Percentiles rank a stretch among this genome's conserved stretches.
Evolutionary conservation across 2,888 invertebrate species (phyloP).

Genomic region (Phania funesta): DNA sequence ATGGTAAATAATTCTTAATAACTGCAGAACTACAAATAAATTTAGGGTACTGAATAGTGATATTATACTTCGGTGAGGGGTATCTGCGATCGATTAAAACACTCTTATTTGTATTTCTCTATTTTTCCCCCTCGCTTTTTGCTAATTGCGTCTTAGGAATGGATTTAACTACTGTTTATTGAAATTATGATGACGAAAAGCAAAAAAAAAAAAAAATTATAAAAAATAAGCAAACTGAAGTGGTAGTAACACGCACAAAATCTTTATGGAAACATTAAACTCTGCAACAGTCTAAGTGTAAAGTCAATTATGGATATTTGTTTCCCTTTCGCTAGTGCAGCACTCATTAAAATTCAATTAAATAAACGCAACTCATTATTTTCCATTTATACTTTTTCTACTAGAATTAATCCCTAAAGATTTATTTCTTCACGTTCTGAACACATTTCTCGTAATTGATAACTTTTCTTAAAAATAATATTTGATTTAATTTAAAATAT

Average conservation of each 20-base stretch:
- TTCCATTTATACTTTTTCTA: conserved; percentile 45
- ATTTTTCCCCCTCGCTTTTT: too few species aligned
- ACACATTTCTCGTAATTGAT: conserved; percentile 9
- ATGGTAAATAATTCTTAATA: too few species aligned
- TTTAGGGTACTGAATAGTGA: too few species aligned
- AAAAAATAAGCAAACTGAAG: too few species aligned
- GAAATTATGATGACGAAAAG: not conserved
- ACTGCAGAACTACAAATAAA: too few species aligned
- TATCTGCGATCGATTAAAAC: too few species aligned
- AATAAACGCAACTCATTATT: conserved; percentile 58
- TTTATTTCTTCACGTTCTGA: conserved; percentile 11
- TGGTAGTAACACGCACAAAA: not conserved
- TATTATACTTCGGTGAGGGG: too few species aligned
- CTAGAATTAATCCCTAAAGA: conserved; percentile 13
- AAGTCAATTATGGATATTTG: conserved; percentile 34
- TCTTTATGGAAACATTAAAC: not conserved
- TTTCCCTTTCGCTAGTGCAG: not conserved
- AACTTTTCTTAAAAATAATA: not conserved
- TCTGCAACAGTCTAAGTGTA: not conserved
- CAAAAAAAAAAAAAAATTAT: not conserved
- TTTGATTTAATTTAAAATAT: conserved; percentile 7
- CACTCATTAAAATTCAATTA: conserved; percentile 64
- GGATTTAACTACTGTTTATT: not conserved
- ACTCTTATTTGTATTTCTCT: too few species aligned
- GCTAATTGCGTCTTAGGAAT: not conserved